These are phyloP conservation scores for Psittacula derbiana DNA, from an alignment of 2,797 vertebrate species.

Conservation along the genomic window DNA sequence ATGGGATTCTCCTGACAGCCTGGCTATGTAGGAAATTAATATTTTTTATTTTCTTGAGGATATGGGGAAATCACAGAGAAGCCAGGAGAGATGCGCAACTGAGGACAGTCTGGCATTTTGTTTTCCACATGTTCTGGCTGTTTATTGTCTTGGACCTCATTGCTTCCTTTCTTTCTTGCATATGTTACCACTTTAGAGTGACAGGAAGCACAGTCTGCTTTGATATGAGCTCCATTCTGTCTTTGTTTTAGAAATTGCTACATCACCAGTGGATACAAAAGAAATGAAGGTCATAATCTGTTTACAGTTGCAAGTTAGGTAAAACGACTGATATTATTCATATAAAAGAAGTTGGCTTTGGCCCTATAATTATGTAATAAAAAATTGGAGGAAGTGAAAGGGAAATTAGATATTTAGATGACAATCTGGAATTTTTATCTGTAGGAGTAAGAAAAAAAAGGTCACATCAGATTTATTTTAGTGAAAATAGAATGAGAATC, in stretches of 20 bases:
- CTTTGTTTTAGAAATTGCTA: constrained; percentile 27
- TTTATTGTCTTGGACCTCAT: constrained; percentile 22
- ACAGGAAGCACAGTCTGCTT: constrained; percentile 4
- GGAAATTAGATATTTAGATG: background rate
- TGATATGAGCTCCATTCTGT: constrained; percentile 21
- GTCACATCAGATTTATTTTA: background rate
- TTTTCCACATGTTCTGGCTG: constrained; percentile 9
- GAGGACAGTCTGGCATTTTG: background rate
- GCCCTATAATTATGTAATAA: background rate
- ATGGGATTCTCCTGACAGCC: background rate
- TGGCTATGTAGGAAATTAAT: background rate
- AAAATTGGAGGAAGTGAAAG: background rate
- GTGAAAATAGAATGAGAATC: background rate
- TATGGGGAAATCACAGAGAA: background rate
- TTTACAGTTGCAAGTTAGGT: background rate
- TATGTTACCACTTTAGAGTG: background rate
- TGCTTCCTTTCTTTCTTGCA: background rate
- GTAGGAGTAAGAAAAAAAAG: background rate
- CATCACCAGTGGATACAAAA: constrained; percentile 9
- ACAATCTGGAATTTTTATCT: background rate
- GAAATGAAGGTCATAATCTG: background rate
- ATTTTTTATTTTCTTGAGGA: background rate
- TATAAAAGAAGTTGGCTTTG: background rate
- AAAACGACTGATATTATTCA: background rate
- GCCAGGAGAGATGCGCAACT: background rate